Evolutionary conservation across 2,797 vertebrate genomes (phyloP).

Genomic region (Odontamblyopus lacepedii): DNA sequence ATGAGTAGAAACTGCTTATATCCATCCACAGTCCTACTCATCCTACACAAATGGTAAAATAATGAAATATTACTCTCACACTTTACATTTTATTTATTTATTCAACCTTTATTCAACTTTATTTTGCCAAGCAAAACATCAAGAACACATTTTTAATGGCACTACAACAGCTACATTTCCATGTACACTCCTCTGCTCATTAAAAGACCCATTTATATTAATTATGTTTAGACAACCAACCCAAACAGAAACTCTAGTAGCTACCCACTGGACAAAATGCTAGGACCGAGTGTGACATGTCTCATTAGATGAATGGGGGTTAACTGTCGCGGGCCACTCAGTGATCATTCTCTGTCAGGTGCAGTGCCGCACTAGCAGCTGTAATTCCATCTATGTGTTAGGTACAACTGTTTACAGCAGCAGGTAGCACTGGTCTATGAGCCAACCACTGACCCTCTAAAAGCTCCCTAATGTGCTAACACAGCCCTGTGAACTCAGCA

Average conservation of each 20-base stretch:
- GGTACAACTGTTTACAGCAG: slow-evolving; percentile 55
- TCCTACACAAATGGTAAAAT: no score
- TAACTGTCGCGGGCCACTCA: slow-evolving; percentile 14
- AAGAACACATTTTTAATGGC: background rate
- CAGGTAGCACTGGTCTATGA: slow-evolving; percentile 27
- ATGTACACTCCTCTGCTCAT: background rate
- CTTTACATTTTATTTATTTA: no score
- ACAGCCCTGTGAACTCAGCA: slow-evolving; percentile 25
- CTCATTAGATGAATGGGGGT: slow-evolving; percentile 18
- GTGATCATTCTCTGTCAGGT: slow-evolving; percentile 35
- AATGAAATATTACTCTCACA: no score
- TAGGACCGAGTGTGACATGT: slow-evolving; percentile 7
- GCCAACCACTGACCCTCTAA: slow-evolving; percentile 35
- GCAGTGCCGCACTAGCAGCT: slow-evolving; percentile 35
- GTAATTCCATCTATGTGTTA: slow-evolving; percentile 59
- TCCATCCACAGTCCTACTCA: no score
- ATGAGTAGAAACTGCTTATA: no score
- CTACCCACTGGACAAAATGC: slow-evolving; percentile 14
- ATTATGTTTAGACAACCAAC: background rate
- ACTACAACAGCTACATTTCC: background rate
- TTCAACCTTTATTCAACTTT: background rate
- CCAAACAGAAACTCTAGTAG: background rate
- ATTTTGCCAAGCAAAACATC: background rate
- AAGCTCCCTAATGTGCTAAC: slow-evolving; percentile 29
- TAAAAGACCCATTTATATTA: slow-evolving; percentile 1